Percentiles rank a stretch among this genome's conserved stretches.
These are phyloP conservation scores for Noctuana brunneofusca DNA, from an alignment of 2,888 invertebrate species.

Conservation along the genomic window DNA sequence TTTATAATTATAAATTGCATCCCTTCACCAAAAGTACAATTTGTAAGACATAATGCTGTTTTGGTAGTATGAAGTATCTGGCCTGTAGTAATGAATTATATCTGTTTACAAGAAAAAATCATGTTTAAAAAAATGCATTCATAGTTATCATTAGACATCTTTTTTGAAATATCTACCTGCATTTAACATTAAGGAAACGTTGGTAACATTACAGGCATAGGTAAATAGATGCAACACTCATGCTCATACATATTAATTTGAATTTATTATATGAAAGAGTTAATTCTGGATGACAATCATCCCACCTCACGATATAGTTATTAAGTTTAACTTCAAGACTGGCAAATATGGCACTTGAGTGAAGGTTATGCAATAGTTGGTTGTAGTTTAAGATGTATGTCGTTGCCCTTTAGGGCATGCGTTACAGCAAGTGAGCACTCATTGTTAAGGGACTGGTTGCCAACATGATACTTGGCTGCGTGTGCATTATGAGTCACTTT, in stretches of 20 bases:
- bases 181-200: slow-evolving; percentile 16
- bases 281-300: slow-evolving; percentile 38
- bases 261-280: background rate
- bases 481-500: slow-evolving; percentile 57
- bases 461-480: slow-evolving; percentile 68
- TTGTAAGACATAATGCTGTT: background rate
- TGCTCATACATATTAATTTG: background rate
- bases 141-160: too few relatives aligned
- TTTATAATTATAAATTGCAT: slow-evolving; percentile 8
- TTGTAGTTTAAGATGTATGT: slow-evolving; percentile 55
- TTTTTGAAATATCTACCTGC: slow-evolving; percentile 11
- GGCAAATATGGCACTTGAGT: slow-evolving; percentile 51
- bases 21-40: slow-evolving; percentile 11
- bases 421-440: slow-evolving; percentile 58
- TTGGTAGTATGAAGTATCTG: slow-evolving; percentile 2
- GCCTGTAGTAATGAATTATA: slow-evolving; percentile 12
- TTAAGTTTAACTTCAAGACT: slow-evolving; percentile 61
- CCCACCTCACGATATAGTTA: slow-evolving; percentile 40
- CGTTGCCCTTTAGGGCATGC: slow-evolving; percentile 54
- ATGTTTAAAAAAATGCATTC: background rate
- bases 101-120: background rate
- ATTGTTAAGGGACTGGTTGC: slow-evolving; percentile 62
- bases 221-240: background rate
- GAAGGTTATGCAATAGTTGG: slow-evolving; percentile 52
- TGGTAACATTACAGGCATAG: background rate